Evolutionary conservation across 2,113 vertebrate species (phyloP), one percentile per base, ranked within the genome.

Genomic region (Elgaria multicarinata): DNA sequence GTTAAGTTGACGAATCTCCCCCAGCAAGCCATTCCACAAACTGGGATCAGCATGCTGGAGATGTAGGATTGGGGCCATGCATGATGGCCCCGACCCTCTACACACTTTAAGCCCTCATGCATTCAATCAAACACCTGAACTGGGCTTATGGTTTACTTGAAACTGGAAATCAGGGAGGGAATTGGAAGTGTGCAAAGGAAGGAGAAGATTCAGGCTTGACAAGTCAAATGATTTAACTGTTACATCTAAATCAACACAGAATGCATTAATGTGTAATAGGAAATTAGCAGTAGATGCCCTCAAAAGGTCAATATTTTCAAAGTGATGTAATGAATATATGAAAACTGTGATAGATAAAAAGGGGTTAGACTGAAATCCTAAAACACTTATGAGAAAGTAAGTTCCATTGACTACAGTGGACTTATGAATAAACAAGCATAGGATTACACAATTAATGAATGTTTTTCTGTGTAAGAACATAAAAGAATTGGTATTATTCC

Each of bases 251-350:
- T 69, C 66, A 71, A 86, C 87, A 78, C 93, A 94, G 89, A 84
- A 46, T 93, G 86, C 5, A 26, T 53, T 6, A 85, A 93, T 94
- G 92, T 92, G 86, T 66, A 94, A 77, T 69, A 90, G 85, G 87
- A 91, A 92, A 62, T 75, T 44, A 92, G 89, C 50, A 82, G 55
- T 4, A 86, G 76, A 24, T 75, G 44, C 50, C 89, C 31, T 0
- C 94, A 94, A 66, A 36, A 94, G 79, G 84, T 93, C 91, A 93
- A 81, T 93, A 92, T 93, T 91, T 94, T 89, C 86, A 91, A 89
- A 92, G 33, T 36, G 89, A 44, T 89, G 90, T 89, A 90, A 83
- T 92, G 78, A 24, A 58, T 90, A 1, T 85, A 76, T 89, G 85
- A 90, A 91, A 92, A 84, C 82, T 36, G 31, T 80, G 87, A 92